phyloP scores from a whole-genome alignment of 1,140 invertebrate species.

The Bacillus rossius region DNA sequence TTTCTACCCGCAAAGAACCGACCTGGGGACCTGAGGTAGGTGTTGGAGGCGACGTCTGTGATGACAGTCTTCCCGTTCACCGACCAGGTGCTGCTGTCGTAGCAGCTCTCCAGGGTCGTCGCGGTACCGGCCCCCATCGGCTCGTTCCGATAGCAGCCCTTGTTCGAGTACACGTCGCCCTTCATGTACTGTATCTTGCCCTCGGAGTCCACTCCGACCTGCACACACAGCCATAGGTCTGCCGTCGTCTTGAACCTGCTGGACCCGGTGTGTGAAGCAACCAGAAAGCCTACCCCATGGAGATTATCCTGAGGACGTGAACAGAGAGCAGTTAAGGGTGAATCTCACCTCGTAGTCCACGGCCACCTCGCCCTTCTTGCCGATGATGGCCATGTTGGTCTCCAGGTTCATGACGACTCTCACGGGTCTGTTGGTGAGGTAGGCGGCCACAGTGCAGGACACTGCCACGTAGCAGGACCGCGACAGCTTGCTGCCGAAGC shows the following conservation, averaged over 20 bases:
- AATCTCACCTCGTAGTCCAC: constrained; percentile 56
- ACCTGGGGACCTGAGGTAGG: constrained; percentile 56
- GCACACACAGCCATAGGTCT: too few species aligned
- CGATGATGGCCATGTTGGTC: constrained; percentile 58
- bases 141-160: constrained; percentile 56
- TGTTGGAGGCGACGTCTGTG: constrained; percentile 58
- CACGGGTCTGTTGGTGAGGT: constrained; percentile 54
- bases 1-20: too few species aligned
- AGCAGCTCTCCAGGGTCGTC: constrained; percentile 50
- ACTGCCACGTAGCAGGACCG: constrained; percentile 48
- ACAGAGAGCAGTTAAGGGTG: not conserved
- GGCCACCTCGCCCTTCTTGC: constrained; percentile 53
- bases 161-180: constrained; percentile 54
- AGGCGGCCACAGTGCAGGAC: constrained; percentile 55
- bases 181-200: constrained; percentile 63
- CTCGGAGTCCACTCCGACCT: constrained; percentile 54
- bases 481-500: constrained; percentile 61
- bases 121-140: constrained; percentile 36
- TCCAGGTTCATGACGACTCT: constrained; percentile 57
- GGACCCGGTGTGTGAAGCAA: too few species aligned
- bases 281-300: too few species aligned
- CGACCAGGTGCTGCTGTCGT: constrained; percentile 49
- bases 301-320: not conserved
- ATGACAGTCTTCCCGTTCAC: constrained; percentile 46
- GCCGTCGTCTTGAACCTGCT: too few species aligned